Conservation (phyloP, 2,113 vertebrate genomes). For the Ceuthmochares aereus region DNA sequence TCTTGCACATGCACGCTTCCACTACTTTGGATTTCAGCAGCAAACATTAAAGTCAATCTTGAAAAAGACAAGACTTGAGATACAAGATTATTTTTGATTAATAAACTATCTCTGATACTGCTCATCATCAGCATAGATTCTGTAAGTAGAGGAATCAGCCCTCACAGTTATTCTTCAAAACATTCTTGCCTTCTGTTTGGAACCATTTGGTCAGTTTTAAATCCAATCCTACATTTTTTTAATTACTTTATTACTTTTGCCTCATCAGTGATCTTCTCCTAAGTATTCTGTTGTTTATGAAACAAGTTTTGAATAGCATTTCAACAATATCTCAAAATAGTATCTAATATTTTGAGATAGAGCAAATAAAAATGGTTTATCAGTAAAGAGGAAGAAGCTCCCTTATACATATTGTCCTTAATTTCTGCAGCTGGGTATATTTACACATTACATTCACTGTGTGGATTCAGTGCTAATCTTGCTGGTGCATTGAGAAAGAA, state of each 20-base stretch:
- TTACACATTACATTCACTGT: not conserved
- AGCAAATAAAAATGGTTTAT: not conserved
- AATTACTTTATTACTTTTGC: conserved; percentile 1
- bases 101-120: conserved; percentile 10
- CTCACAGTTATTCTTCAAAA: not conserved
- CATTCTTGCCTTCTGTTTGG: not conserved
- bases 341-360: not conserved
- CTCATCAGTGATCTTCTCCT: not conserved
- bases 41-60: not conserved
- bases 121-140: not conserved
- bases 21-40: not conserved
- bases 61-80: not conserved
- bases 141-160: not conserved
- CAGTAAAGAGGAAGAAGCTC: not conserved
- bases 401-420: not conserved
- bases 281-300: not conserved
- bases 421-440: not conserved
- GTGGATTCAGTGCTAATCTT: not conserved
- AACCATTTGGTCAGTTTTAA: not conserved
- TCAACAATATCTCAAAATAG: not conserved
- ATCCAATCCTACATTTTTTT: not conserved
- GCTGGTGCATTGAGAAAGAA: not conserved
- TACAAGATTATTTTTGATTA: not conserved
- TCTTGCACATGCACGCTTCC: not conserved
- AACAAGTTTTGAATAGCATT: not conserved